These are phyloP conservation scores for Arge pagana DNA, from an alignment of 2,888 invertebrate species.

Conservation along the genomic window DNA sequence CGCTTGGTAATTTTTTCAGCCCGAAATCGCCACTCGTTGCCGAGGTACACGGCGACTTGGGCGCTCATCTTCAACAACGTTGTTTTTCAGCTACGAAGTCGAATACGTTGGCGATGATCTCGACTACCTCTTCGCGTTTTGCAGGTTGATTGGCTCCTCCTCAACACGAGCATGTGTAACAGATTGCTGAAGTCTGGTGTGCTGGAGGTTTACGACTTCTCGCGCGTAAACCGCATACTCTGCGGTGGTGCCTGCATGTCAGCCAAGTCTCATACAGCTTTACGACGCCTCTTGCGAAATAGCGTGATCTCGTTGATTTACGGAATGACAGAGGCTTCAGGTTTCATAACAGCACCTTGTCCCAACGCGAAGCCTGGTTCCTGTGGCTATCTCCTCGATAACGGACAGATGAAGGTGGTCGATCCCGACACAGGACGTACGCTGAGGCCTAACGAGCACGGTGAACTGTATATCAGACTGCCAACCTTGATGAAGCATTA, in stretches of 20 bases:
- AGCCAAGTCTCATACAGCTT: background rate
- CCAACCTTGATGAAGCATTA: background rate
- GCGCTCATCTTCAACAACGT: too few relatives aligned
- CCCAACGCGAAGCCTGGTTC: constrained; percentile 32
- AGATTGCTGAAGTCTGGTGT: constrained; percentile 29
- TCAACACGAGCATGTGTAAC: constrained; percentile 36
- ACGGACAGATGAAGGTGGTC: constrained; percentile 39
- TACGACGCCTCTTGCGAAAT: background rate
- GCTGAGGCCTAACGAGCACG: constrained; percentile 40
- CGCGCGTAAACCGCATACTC: background rate
- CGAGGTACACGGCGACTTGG: too few relatives aligned
- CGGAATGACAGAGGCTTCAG: background rate
- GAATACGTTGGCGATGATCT: too few relatives aligned
- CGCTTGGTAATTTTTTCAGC: too few relatives aligned
- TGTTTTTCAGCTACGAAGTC: too few relatives aligned
- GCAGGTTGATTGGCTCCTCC: constrained; percentile 35
- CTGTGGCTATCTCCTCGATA: constrained; percentile 34
- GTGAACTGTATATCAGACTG: constrained; percentile 25
- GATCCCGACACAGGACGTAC: constrained; percentile 30
- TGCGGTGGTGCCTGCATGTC: background rate
- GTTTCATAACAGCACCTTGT: background rate
- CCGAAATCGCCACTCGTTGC: too few relatives aligned
- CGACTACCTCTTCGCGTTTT: background rate
- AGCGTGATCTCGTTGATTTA: background rate
- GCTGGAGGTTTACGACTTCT: constrained; percentile 31